Percentiles rank a stretch among this genome's conserved stretches.
These are phyloP conservation scores for Meliscaeva auricollis DNA, from an alignment of 2,888 invertebrate species.

Conservation along the genomic window DNA sequence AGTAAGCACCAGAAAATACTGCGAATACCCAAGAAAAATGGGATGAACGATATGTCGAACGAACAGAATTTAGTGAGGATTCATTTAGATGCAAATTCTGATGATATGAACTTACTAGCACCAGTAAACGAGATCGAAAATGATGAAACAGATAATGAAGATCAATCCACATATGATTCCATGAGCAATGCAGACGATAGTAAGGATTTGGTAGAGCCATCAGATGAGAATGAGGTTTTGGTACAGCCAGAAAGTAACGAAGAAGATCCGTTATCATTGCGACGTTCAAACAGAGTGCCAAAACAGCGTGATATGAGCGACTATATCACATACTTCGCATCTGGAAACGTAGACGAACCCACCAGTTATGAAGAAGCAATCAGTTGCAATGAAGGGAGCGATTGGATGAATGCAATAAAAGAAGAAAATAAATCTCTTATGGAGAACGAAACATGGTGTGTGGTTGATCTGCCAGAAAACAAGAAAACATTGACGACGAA, in stretches of 20 bases:
- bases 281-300: neutral
- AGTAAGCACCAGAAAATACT: too few relatives aligned
- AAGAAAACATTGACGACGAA: constrained; percentile 28
- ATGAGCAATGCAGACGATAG: neutral
- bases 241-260: neutral
- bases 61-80: neutral
- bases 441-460: constrained; percentile 16
- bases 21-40: neutral
- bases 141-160: neutral
- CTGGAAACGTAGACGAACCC: neutral
- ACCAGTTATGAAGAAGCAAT: constrained; percentile 6
- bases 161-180: neutral
- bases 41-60: neutral
- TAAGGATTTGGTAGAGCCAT: neutral
- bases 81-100: neutral
- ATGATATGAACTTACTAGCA: neutral
- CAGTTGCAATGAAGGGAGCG: neutral
- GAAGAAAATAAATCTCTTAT: constrained; percentile 8
- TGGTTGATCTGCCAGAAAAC: constrained; percentile 6
- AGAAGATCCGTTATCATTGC: neutral
- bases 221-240: neutral
- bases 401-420: constrained; percentile 6
- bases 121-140: neutral
- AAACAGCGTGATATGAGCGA: neutral
- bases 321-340: neutral